Conservation (phyloP, 2,888 invertebrate genomes). For the Onchidella celtica region DNA sequence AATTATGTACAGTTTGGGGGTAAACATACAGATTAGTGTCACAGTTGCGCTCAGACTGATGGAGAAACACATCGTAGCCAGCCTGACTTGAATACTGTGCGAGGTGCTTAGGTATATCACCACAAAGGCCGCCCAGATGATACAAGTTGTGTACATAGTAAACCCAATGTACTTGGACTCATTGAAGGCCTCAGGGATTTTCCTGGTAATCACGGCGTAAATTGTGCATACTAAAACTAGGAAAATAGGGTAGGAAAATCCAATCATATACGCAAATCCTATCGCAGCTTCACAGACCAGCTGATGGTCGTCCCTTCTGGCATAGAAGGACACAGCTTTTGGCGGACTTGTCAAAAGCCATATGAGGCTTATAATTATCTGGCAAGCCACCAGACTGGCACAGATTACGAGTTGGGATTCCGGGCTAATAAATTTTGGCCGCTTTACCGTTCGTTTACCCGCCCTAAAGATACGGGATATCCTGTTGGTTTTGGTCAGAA, state of each 20-base stretch:
- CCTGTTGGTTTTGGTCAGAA: constrained; percentile 81
- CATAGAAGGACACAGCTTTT: constrained; percentile 93
- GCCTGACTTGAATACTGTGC: constrained; percentile 87
- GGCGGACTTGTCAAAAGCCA: constrained; percentile 97
- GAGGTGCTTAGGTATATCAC: constrained; percentile 84
- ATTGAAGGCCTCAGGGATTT: constrained; percentile 81
- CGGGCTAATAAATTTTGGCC: constrained; percentile 81
- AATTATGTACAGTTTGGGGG: constrained; percentile 95
- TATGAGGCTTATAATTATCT: constrained; percentile 89
- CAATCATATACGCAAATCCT: constrained; percentile 79
- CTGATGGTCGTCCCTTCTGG: constrained; percentile 94
- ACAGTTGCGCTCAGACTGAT: constrained; percentile 96
- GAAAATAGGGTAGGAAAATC: constrained; percentile 92
- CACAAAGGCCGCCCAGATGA: constrained; percentile 81
- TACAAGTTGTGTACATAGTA: constrained; percentile 96
- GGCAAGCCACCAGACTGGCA: constrained; percentile 76
- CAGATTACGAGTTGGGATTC: constrained; percentile 81
- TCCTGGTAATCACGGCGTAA: constrained; percentile 80
- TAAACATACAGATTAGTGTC: constrained; percentile 94
- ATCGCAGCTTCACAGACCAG: constrained; percentile 90
- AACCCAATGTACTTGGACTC: constrained; percentile 81
- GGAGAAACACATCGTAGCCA: constrained; percentile 97
- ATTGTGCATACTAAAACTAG: constrained; percentile 87
- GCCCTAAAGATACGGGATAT: constrained; percentile 80
- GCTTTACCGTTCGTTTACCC: constrained; percentile 79